Evolutionary conservation across 2,888 invertebrate species (phyloP), one percentile per base, ranked within the genome.

Genomic region (Anthrax anthrax): DNA sequence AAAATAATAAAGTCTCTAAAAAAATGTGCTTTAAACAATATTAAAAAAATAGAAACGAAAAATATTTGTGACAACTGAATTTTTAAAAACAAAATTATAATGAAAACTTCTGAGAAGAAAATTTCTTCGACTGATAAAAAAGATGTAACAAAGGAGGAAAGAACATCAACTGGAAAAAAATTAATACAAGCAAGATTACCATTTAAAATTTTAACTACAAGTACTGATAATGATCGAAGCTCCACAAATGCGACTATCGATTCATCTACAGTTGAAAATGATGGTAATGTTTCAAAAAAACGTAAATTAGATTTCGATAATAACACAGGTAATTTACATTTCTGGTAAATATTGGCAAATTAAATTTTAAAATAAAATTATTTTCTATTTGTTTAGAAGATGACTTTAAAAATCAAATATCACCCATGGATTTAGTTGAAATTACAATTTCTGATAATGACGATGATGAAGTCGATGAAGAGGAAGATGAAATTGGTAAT

Each of bases 181-280:
- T 61, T 78, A 45, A 74, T 73, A 52, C 78, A 78, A 62, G 76
- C 77, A 52, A 71, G 76, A 54, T 67, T 78, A 52, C 77, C 77
- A 52, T 78, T 78, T 57, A 77, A 73, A 65, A 57, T 73, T 51
- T 61, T 75, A 44, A 69, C 72, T 42, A 3, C 36, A 36, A 53
- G 56, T 38, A 47, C 54, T 10, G 37, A 53, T n/a, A 39, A 44
- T 3, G 34, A 48, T n/a, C 37, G 52, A 16, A 12, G n/a, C 13
- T n/a, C n/a, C n/a, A n/a, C n/a, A n/a, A n/a, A n/a, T n/a, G 34
- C 42, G n/a, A 42, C 43, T 5, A 23, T 36, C 17, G 16, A 8
- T 23, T 23, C 44, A 34, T 8, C 52, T 1, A 4, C 13, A 9
- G 14, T 34, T 34, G 34, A 38, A 44, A 18, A 17, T 38, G 3